These are phyloP conservation scores for Semotilus atromaculatus DNA, from an alignment of 2,797 vertebrate species.

Conservation along the genomic window DNA sequence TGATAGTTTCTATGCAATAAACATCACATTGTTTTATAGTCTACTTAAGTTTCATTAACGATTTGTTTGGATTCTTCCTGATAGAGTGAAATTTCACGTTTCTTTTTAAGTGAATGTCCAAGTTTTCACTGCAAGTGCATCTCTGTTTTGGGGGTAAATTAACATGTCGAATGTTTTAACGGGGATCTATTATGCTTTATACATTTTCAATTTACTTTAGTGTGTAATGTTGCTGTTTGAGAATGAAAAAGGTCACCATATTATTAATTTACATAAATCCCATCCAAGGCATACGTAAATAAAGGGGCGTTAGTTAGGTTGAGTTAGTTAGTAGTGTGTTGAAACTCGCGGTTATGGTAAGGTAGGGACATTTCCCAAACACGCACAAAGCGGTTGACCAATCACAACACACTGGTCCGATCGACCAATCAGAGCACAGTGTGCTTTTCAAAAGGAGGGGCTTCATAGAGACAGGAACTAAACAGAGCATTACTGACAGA, in stretches of 20 bases:
- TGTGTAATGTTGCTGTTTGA: neutral
- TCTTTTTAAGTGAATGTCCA: neutral
- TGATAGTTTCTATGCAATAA: neutral
- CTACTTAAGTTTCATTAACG: conserved; percentile 2
- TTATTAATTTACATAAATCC: neutral
- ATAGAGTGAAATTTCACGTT: neutral
- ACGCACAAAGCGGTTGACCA: neutral
- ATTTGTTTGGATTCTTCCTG: conserved; percentile 21
- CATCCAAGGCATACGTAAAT: neutral
- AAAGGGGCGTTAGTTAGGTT: too few relatives aligned
- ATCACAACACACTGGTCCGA: neutral
- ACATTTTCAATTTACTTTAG: neutral
- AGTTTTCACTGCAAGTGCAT: neutral
- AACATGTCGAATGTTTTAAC: neutral
- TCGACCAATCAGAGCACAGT: neutral
- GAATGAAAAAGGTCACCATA: neutral
- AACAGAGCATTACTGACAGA: neutral
- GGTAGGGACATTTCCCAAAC: neutral
- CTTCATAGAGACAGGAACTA: too few relatives aligned
- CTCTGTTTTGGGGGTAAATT: neutral
- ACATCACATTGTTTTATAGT: conserved; percentile 33
- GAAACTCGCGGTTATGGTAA: neutral
- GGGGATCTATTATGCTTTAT: neutral
- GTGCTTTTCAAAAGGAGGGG: too few relatives aligned
- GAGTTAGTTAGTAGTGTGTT: neutral